Evolutionary conservation across 2,797 vertebrate genomes (phyloP), one percentile per base, ranked within the genome.

Genomic region (Sebastolobus altivelis): DNA sequence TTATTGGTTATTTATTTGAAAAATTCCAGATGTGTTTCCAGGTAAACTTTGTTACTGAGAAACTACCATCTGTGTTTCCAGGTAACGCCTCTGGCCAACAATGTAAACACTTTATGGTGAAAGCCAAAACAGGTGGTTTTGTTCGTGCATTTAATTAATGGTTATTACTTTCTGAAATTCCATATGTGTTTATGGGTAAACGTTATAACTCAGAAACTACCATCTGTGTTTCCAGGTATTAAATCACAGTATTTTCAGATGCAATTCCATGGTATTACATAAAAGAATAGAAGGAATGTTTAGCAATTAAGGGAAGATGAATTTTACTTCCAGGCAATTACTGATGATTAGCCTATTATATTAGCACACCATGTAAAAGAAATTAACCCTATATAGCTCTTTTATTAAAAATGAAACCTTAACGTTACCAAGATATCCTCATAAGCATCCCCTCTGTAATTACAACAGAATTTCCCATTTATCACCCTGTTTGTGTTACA

Each of bases 31-130:
- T 59, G 68, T 40, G 37, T 71, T 71, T 71, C 20, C 11, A 11
- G 68, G 37, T 59, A 71, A 71, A 71, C 55, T 27, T 29, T 71
- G 55, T 59, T 59, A 18, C 10, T 46, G 29, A 66, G 13, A 55
- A 40, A 55, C 6, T 12, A 37, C 27, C 52, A 49, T 58, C 31
- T 69, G 75, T 70, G 37, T 70, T 75, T 68, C 27, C 27, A 37
- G 46, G 58, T 56, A 37, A 60, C 25, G 16, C 14, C 29, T 66
- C 35, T 10, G 9, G 22, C 11, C 33, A 8, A 40, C 71, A 55
- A 72, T 16, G 8, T 46, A 11, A 35, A 72, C n/a, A 25, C 40
- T 33, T 74, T 20, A 56, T 27, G 38, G 3, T 37, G 63, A 33
- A 52, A 60, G 31, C 40, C 5, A 18, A 59, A 58, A 49, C 43